A percentile compares a stretch with the other conserved stretches of the same genome.
Conservation (phyloP, 1,140 invertebrate species). For the Metopolophium dirhodum region DNA sequence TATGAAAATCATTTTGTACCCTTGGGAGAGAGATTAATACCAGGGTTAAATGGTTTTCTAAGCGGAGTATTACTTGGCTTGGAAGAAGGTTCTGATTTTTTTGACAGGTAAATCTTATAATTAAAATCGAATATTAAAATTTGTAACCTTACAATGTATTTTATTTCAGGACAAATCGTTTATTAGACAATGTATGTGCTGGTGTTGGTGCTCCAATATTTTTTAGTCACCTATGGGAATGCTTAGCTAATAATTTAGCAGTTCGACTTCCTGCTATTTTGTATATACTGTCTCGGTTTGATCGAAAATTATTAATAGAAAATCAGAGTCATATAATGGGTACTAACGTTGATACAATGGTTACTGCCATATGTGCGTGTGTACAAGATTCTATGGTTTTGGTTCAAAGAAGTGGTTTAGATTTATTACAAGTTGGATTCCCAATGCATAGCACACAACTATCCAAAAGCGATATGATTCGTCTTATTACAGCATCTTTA, state of each 20-base stretch:
- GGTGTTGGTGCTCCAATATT: conserved; percentile 82
- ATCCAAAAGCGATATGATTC: conserved; percentile 75
- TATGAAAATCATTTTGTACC: conserved; percentile 94
- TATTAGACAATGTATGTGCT: conserved; percentile 81
- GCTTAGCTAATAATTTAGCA: conserved; percentile 79
- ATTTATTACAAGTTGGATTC: conserved; percentile 84
- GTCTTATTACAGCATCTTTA: conserved; percentile 80
- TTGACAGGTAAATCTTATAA: conserved; percentile 71
- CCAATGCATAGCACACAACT: conserved; percentile 85
- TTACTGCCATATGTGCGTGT: conserved; percentile 73
- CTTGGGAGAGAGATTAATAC: conserved; percentile 78
- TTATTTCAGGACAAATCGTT: conserved; percentile 71
- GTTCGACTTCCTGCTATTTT: conserved; percentile 86
- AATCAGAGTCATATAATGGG: conserved; percentile 88
- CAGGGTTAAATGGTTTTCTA: conserved; percentile 86
- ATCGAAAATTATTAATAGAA: conserved; percentile 81
- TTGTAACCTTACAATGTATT: conserved; percentile 7
- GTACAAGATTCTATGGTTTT: conserved; percentile 83
- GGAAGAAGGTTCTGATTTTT: conserved; percentile 91
- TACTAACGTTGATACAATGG: conserved; percentile 83
- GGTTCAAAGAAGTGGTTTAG: conserved; percentile 86
- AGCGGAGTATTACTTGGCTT: conserved; percentile 84
- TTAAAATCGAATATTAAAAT: conserved; percentile 23
- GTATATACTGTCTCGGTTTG: conserved; percentile 83
- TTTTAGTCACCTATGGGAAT: conserved; percentile 90